These are phyloP conservation scores for Lycaena phlaeas DNA, from an alignment of 2,888 invertebrate genomes.

Conservation along the genomic window DNA sequence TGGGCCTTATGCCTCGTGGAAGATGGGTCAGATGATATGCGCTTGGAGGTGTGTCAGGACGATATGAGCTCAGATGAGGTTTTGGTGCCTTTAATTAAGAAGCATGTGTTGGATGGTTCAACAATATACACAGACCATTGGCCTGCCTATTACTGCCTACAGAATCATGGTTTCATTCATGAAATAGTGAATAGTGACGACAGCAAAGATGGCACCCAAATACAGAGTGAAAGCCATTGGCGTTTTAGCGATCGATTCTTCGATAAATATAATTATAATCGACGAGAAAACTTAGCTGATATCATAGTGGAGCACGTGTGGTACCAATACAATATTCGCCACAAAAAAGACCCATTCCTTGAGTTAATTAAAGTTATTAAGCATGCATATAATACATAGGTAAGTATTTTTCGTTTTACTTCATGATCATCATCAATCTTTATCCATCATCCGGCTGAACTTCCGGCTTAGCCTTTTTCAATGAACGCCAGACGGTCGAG, in stretches of 20 bases:
- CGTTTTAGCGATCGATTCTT: background rate
- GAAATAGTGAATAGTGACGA: constrained; percentile 18
- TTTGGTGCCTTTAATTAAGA: constrained; percentile 19
- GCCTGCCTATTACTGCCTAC: constrained; percentile 15
- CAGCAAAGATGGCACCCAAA: constrained; percentile 15
- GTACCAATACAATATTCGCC: no score
- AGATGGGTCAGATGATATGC: background rate
- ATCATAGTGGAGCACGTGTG: background rate
- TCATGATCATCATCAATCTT: no score
- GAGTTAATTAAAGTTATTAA: no score
- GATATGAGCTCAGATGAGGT: constrained; percentile 14
- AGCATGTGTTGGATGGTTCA: constrained; percentile 19
- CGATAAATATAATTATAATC: no score
- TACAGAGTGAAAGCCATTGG: constrained; percentile 18
- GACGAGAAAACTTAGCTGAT: background rate
- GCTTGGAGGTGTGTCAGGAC: background rate
- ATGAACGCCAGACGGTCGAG: no score
- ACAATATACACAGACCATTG: constrained; percentile 20
- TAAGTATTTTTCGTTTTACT: no score
- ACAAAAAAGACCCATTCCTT: no score
- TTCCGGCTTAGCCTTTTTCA: no score
- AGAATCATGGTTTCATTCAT: constrained; percentile 16
- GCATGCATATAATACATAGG: no score
- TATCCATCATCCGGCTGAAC: no score
- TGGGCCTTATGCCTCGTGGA: constrained; percentile 20